These are phyloP conservation scores for Hedya salicella DNA, from an alignment of 2,888 invertebrate species.

Conservation along the genomic window DNA sequence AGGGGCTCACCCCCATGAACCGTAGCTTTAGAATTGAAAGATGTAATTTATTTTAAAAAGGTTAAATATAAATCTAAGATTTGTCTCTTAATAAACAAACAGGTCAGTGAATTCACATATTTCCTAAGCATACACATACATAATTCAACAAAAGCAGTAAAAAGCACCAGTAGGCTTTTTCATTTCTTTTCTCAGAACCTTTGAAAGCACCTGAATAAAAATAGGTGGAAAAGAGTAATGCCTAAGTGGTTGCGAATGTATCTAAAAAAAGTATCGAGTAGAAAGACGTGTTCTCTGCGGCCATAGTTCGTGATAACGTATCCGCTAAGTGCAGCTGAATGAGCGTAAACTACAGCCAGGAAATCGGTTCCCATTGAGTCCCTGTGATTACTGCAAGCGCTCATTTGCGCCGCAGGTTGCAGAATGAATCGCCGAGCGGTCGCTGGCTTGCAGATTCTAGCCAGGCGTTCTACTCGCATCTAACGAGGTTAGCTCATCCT, in stretches of 20 bases:
- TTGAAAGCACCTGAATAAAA: background rate
- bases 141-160: no score
- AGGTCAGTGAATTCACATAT: no score
- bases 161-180: background rate
- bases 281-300: slow-evolving; percentile 61
- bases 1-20: no score
- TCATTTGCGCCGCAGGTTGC: slow-evolving; percentile 63
- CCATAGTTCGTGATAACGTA: slow-evolving; percentile 65
- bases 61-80: no score
- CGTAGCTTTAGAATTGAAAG: no score
- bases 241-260: slow-evolving; percentile 54
- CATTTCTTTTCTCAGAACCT: background rate
- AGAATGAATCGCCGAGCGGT: slow-evolving; percentile 76
- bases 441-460: slow-evolving; percentile 78
- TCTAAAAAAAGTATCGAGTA: slow-evolving; percentile 37
- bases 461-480: slow-evolving; percentile 65
- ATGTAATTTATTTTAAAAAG: no score
- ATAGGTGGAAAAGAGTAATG: background rate
- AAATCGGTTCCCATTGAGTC: slow-evolving; percentile 70
- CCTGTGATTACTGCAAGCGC: slow-evolving; percentile 72
- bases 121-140: no score
- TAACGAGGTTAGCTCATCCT: slow-evolving; percentile 71
- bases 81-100: no score
- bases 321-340: slow-evolving; percentile 65
- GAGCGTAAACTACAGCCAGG: slow-evolving; percentile 60